Base-by-base conservation (phyloP, 2,113 vertebrate species). In the Progne subis region DNA sequence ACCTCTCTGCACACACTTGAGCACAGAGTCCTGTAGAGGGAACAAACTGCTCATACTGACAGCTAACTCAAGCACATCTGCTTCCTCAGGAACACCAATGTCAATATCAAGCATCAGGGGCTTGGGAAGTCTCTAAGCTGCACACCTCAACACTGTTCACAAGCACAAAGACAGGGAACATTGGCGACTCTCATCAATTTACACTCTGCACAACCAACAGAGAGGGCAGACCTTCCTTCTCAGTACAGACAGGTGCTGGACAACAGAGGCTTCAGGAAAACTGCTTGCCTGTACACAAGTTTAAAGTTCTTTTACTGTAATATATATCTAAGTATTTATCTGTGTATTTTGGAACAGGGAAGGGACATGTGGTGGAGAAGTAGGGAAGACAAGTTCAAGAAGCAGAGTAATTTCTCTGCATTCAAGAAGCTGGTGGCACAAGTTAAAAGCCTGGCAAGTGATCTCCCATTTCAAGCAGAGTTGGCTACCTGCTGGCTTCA, bases 351-450 rank as follows among this genome's bases (percentile, higher is more conserved):
- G 81, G 61, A 94, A 89, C 12, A 65, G 81, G 83, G 57, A 91
- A 95, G 34, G 77, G n/a, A 86, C 49, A 53, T 25, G 52, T 93
- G 81, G 76, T 84, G 77, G 75, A 93, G 61, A 86, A 95, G 92
- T 88, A 83, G 80, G 76, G 76, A 95, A 95, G 93, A 86, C 79
- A 86, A 83, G 80, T 80, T 93, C 63, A 86, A 96, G 90, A 96
- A 95, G 77, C 76, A 95, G 94, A 95, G 57, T 78, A 28, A 75
- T 26, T 67, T 90, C 93, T 94, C 92, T 4, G 18, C 80, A 83
- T 88, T 76, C 65, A 81, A 90, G 92, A 95, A 95, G 82, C 76
- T 92, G 72, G 88, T 78, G 94, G 92, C 93, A 93, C 87, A 93
- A 90, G 61, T 29, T 80, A 87, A 53, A 93, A 97, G 93, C 92